Evolutionary conservation across 2,113 vertebrate species (phyloP).

Genomic region (Podocnemis expansa): DNA sequence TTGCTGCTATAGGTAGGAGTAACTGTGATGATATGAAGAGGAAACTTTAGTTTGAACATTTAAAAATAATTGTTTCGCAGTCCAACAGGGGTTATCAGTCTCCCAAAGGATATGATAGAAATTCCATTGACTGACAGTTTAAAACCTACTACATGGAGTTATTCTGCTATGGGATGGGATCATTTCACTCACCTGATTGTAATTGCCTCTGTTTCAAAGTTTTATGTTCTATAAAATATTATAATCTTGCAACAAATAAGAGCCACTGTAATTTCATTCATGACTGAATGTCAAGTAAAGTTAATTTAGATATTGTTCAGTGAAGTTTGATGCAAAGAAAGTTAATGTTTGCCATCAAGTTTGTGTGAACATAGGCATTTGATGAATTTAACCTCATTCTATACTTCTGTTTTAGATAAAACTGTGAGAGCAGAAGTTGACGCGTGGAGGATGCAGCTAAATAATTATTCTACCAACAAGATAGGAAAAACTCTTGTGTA

Average conservation of each 20-base stretch:
- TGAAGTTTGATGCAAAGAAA: not conserved
- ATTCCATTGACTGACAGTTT: fast-evolving
- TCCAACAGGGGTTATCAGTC: not conserved
- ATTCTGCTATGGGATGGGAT: not conserved
- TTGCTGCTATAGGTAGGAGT: not conserved
- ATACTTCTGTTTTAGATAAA: constrained; percentile 75
- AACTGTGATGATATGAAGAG: not conserved
- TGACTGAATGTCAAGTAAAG: too few relatives aligned
- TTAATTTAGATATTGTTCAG: not conserved
- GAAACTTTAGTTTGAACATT: not conserved
- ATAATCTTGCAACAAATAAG: not conserved
- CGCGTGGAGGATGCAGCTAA: constrained; percentile 81
- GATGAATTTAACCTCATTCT: not conserved
- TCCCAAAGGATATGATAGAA: not conserved
- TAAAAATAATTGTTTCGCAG: not conserved
- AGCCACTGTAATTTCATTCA: not conserved
- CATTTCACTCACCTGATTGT: not conserved
- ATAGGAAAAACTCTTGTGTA: constrained; percentile 90
- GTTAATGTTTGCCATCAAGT: not conserved
- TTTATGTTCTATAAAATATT: not conserved
- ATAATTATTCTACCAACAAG: constrained; percentile 80
- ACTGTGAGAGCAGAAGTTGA: constrained; percentile 83
- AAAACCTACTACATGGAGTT: not conserved
- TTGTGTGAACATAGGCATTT: not conserved
- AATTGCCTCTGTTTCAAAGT: not conserved